Base-by-base conservation (phyloP, 2,888 invertebrate species). In the Amiota communis region DNA sequence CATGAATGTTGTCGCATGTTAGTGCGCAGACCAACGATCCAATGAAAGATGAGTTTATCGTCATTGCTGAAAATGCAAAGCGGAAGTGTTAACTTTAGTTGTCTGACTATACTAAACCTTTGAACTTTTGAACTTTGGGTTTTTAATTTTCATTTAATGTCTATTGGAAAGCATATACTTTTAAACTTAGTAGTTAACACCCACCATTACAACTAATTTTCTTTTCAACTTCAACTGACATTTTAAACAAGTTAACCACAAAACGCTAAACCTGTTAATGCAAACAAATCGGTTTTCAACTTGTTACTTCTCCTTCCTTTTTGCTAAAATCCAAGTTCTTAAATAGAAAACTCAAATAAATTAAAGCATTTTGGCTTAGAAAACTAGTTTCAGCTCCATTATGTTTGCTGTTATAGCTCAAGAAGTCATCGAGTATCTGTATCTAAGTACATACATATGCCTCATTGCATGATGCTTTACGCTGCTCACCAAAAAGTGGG, bases 61-160 rank as follows among this genome's bases (percentile, higher is more conserved):
- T 20, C 59, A 2, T 15, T 20, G 59, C 4, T 20, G 59, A 59
- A 17, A 15, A 1, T 15, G 6, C 59, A 51, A 67, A 67, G 67
- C 67, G 67, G 67, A 68, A 68, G 53, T 68, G 51, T 53, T 68
- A 47, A 36, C 36, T 36, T 36, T 36, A 36, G 2, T 36, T 36
- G 36, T 59, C 2, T 17, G 59, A 59, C 20, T 4, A 6, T 59
- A 59, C 17, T 36, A 59, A 20, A 59, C 59, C n/a, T n/a, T 13
- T 53, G 2, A 53, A 53, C 53, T 53, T 53, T 36, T 36, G 36
- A 36, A 36, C 36, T 36, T 36, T 36, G 36, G 36, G 8, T 36
- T 36, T 0, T 23, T 0, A 36, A 36, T 36, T 36, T 36, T 36
- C 36, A n/a, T n/a, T 53, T 53, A 15, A 15, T n/a, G 2, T 53